A percentile compares a stretch with the other conserved stretches of the same genome.
Evolutionary conservation across 1,140 invertebrate genomes (phyloP).

Genomic region (Goniozus legneri): DNA sequence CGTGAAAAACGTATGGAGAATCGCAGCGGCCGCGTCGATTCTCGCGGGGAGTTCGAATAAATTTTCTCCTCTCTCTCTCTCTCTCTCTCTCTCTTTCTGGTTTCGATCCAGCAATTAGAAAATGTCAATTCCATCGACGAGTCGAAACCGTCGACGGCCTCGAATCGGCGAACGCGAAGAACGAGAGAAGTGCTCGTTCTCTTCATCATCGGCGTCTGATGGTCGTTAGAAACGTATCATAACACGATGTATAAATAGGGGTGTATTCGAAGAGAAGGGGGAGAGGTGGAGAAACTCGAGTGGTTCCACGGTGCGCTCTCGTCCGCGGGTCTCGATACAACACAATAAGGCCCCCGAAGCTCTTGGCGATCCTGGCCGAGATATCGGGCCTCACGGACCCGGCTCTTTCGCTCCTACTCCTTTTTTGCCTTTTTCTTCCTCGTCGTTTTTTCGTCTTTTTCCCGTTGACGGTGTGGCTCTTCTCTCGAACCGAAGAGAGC

Average conservation of each 20-base stretch:
- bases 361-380: slow-evolving; percentile 29
- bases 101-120: too few species aligned
- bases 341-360: slow-evolving; percentile 35
- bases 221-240: slow-evolving; percentile 34
- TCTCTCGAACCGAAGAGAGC: slow-evolving; percentile 18
- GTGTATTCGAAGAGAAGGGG: slow-evolving; percentile 25
- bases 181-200: slow-evolving; percentile 12
- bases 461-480: slow-evolving; percentile 12
- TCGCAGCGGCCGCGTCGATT: neutral
- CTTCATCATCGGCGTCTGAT: slow-evolving; percentile 31
- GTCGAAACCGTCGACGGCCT: too few species aligned
- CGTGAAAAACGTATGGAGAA: neutral
- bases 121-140: too few species aligned
- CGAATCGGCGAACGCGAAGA: too few species aligned
- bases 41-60: neutral
- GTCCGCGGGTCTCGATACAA: slow-evolving; percentile 25
- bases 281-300: slow-evolving; percentile 2
- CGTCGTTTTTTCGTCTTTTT: slow-evolving; percentile 17
- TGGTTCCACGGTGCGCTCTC: slow-evolving; percentile 20
- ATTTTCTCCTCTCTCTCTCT: too few species aligned
- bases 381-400: slow-evolving; percentile 19
- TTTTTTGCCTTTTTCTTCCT: slow-evolving; percentile 10
- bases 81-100: too few species aligned
- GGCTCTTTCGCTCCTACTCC: slow-evolving; percentile 9
- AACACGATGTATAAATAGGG: slow-evolving; percentile 35